Conservation (phyloP, 2,797 vertebrate species). For the Phrynocephalus forsythii region DNA sequence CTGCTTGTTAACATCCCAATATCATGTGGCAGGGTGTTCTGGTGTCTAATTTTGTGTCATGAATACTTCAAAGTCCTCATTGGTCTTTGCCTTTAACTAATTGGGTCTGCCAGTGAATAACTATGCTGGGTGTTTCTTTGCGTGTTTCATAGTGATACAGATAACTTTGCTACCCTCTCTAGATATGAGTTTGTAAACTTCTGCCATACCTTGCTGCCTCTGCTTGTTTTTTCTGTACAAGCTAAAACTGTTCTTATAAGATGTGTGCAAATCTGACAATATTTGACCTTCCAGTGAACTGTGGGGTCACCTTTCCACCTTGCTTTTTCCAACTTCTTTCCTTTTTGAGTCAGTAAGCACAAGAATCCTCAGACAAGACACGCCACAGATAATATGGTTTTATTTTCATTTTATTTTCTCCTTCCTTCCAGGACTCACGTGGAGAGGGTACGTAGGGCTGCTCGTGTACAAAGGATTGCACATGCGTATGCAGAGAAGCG, state of each 20-base stretch:
- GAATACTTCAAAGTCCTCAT: not conserved
- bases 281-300: not conserved
- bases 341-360: not conserved
- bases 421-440: not conserved
- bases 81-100: not conserved
- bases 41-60: not conserved
- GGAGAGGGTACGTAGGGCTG: not conserved
- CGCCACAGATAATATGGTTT: not conserved
- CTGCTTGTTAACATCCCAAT: no score
- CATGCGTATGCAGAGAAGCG: not conserved
- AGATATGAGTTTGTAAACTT: not conserved
- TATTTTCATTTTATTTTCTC: not conserved
- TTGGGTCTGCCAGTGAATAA: not conserved
- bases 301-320: not conserved
- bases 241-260: not conserved
- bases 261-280: not conserved
- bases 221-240: not conserved
- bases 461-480: no score
- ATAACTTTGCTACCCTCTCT: not conserved
- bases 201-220: no score
- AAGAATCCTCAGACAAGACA: not conserved
- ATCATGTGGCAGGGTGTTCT: not conserved
- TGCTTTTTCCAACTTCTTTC: not conserved
- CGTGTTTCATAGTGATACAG: no score
- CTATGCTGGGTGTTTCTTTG: not conserved